Conservation (phyloP, 1,140 invertebrate species). For the Drosophila mojavensis region DNA sequence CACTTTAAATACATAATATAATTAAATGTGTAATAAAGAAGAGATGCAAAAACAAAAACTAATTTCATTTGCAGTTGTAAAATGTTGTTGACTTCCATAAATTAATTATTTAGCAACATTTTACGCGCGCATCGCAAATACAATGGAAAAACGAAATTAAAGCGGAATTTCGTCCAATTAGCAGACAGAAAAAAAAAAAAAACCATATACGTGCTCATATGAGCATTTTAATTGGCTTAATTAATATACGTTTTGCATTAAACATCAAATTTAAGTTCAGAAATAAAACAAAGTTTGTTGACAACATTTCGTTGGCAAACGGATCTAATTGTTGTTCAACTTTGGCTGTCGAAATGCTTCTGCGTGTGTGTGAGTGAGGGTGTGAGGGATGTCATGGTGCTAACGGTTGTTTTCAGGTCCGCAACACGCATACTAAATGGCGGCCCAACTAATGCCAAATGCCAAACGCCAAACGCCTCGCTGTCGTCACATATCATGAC, state of each 20-base stretch:
- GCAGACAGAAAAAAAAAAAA: not conserved
- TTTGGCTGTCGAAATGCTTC: constrained; percentile 17
- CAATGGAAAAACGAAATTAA: not conserved
- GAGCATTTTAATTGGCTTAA: constrained; percentile 11
- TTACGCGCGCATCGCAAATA: not conserved
- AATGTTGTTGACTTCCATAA: constrained; percentile 1
- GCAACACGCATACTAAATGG: constrained; percentile 52
- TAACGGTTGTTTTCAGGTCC: constrained; percentile 31
- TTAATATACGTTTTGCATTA: not conserved
- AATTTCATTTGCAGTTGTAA: not conserved
- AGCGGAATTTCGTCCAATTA: constrained; percentile 15
- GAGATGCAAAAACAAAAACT: not conserved
- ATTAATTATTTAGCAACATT: constrained; percentile 3
- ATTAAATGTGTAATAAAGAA: constrained; percentile 2
- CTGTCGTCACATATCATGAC: constrained; percentile 68
- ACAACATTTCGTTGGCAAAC: not conserved
- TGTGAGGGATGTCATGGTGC: no score
- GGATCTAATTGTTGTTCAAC: constrained; percentile 11
- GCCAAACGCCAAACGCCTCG: constrained; percentile 37
- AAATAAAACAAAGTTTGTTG: not conserved
- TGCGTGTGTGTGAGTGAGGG: not conserved
- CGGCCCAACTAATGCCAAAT: constrained; percentile 16
- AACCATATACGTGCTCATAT: not conserved
- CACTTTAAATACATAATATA: constrained; percentile 6
- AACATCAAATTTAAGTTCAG: no score